phyloP scores from a whole-genome alignment of 2,113 vertebrate species.

The Pandion haliaetus region DNA sequence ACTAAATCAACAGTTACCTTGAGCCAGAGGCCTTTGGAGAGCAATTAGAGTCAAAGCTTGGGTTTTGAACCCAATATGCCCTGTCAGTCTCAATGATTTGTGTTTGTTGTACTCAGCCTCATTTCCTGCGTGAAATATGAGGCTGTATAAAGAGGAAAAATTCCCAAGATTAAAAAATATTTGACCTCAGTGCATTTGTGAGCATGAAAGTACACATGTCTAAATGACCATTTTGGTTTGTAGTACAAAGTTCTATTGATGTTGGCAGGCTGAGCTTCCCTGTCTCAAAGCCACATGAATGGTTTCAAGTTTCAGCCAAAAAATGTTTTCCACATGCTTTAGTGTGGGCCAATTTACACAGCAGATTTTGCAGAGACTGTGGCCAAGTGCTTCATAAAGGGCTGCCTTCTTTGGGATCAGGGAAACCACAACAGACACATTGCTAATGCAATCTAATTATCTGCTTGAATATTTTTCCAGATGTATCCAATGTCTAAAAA shows the following conservation, averaged over 20 bases:
- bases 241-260: conserved; percentile 88
- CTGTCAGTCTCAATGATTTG: conserved; percentile 87
- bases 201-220: conserved; percentile 85
- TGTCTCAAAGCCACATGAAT: conserved; percentile 86
- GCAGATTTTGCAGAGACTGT: conserved; percentile 76
- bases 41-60: conserved; percentile 83
- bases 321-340: conserved; percentile 87
- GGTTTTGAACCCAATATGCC: conserved; percentile 84
- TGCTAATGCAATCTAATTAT: conserved; percentile 86
- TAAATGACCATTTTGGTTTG: conserved; percentile 86
- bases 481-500: conserved; percentile 83
- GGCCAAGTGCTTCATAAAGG: conserved; percentile 82
- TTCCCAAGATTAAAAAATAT: conserved; percentile 87
- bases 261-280: conserved; percentile 83
- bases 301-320: conserved; percentile 85
- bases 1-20: conserved; percentile 89
- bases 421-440: conserved; percentile 83
- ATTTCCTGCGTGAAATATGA: conserved; percentile 86
- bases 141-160: conserved; percentile 80
- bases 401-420: conserved; percentile 79
- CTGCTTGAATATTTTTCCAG: conserved; percentile 85
- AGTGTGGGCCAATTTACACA: conserved; percentile 82
- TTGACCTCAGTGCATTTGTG: conserved; percentile 82
- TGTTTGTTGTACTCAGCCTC: conserved; percentile 84
- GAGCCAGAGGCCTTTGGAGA: conserved; percentile 85